Percentiles rank a stretch among this genome's conserved stretches.
Conservation (phyloP, 37 sponge, comb jelly and placozoan species). For the Lycopodina hypogea region DNA sequence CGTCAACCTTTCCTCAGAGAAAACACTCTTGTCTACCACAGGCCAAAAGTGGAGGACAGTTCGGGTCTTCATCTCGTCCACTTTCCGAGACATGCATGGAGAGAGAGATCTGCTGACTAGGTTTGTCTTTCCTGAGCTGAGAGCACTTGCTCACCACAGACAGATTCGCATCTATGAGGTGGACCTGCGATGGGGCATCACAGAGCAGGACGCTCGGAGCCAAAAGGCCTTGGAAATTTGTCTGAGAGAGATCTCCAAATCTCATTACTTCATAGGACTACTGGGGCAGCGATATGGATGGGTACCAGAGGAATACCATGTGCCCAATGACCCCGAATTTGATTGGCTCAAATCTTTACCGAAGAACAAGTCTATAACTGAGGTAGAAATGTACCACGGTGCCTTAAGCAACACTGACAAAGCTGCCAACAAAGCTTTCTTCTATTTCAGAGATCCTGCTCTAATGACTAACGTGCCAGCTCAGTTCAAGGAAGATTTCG, state of each 20-base stretch:
- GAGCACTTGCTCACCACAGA: conserved; percentile 64
- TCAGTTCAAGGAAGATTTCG: conserved; percentile 23
- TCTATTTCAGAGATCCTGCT: conserved; percentile 81
- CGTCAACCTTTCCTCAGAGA: conserved; percentile 34
- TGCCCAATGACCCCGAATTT: conserved; percentile 72
- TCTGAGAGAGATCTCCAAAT: conserved; percentile 78
- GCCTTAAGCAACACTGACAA: conserved; percentile 58
- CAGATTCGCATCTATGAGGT: conserved; percentile 87
- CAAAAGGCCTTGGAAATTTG: conserved; percentile 87
- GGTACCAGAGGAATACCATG: conserved; percentile 65
- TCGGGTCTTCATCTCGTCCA: conserved; percentile 95
- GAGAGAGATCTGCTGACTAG: conserved; percentile 93
- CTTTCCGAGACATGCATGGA: conserved; percentile 95
- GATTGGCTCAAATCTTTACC: conserved; percentile 89
- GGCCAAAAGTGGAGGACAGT: conserved; percentile 75
- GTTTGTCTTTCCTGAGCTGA: conserved; percentile 90
- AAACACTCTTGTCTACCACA: conserved; percentile 33
- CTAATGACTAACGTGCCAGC: conserved; percentile 42
- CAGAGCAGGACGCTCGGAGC: conserved; percentile 78
- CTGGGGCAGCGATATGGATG: conserved; percentile 96
- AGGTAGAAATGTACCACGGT: conserved; percentile 90
- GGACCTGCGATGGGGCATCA: conserved; percentile 99
- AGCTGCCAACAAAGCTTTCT: conserved; percentile 76
- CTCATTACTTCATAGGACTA: conserved; percentile 88
- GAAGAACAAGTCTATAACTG: conserved; percentile 81